Base-by-base conservation (phyloP, 2,113 vertebrate species). In the Oophaga pumilio region DNA sequence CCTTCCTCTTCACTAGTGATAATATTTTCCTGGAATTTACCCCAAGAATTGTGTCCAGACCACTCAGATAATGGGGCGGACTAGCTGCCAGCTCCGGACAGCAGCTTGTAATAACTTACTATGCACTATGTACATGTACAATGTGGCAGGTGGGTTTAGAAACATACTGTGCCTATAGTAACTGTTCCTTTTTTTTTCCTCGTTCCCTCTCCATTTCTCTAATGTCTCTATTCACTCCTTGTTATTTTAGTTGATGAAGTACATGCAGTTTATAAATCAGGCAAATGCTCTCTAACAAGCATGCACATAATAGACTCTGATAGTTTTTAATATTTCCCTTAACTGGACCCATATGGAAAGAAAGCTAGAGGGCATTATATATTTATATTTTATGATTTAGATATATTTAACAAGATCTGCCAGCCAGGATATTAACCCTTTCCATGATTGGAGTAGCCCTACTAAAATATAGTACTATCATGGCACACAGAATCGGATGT, bases 251-350 rank as follows among this genome's bases (percentile, higher is more conserved):
- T 64, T 50, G 81, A 88, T 84, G 82, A 88, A 88, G 87, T 88
- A 49, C 87, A 88, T 88, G 74, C 87, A 88, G 87, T 88, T 88
- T 88, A 88, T 88, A 88, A 88, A 88, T 88, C 87, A 88, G 73
- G 59, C 71, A 84, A 68, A 88, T 77, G 80, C 76, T 88, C 87
- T 82, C 81, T 88, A 88, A 88, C 83, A 88, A 88, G 87, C 87
- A 50, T 53, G 71, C 87, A 88, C 81, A 69, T 84, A 88, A 88
- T 88, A 84, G 80, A 88, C 87, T 88, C 73, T 82, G 87, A 82
- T 88, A 77, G 87, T 84, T 88, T 88, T 88, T 88, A 88, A 88
- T 88, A 88, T 88, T 84, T 77, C 71, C 71, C 81, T 69, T 88
- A 88, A 88, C 80, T 76, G 80, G 87, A 88, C 81, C 87, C 87